Evolutionary conservation across 2,797 vertebrate species (phyloP).

Genomic region (Synanceia verrucosa): DNA sequence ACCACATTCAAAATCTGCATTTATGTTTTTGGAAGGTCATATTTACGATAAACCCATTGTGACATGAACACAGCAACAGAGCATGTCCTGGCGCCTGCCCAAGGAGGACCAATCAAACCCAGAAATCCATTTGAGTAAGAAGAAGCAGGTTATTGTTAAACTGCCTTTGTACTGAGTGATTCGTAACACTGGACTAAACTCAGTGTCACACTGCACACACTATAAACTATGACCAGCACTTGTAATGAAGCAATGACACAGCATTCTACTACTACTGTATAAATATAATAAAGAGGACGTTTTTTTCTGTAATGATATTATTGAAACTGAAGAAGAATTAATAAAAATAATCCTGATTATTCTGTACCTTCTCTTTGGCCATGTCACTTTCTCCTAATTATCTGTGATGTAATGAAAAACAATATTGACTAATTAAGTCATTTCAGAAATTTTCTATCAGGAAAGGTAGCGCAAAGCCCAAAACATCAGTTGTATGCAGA

Average conservation of each 20-base stretch:
- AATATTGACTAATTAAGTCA: neutral
- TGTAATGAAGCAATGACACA: constrained; percentile 83
- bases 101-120: constrained; percentile 64
- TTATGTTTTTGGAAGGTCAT: constrained; percentile 18
- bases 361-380: constrained; percentile 83
- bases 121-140: constrained; percentile 71
- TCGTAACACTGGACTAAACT: constrained; percentile 74
- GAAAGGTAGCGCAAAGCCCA: neutral
- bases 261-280: constrained; percentile 80
- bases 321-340: constrained; percentile 95
- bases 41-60: constrained; percentile 3
- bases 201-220: constrained; percentile 81
- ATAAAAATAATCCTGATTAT: constrained; percentile 94
- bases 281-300: constrained; percentile 77
- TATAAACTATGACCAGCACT: constrained; percentile 82
- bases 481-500: neutral
- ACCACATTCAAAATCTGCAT: constrained; percentile 1
- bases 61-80: constrained; percentile 60
- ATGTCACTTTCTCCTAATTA: neutral
- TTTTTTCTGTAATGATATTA: constrained; percentile 97
- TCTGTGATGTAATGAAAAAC: neutral
- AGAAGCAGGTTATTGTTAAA: constrained; percentile 79
- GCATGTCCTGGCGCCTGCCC: constrained; percentile 61
- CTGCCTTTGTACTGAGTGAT: constrained; percentile 80
- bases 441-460: neutral